Percentiles rank a stretch among this genome's conserved stretches.
These are phyloP conservation scores for Eupleurogrammus muticus DNA, from an alignment of 2,797 vertebrate genomes.

Conservation along the genomic window DNA sequence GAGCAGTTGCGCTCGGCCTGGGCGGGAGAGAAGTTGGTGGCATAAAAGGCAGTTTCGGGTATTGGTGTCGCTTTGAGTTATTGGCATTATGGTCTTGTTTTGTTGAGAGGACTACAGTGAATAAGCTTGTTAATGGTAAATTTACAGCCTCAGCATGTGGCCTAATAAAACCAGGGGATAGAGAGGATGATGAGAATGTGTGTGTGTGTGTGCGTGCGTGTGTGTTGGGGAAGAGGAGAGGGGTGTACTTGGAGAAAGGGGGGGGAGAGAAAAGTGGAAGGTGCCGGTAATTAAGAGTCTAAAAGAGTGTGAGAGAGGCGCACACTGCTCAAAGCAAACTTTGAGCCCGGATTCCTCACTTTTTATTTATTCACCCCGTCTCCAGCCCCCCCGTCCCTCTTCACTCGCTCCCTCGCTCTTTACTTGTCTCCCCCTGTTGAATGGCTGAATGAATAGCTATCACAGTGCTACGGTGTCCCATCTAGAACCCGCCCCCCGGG, in stretches of 20 bases:
- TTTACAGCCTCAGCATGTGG: slow-evolving; percentile 85
- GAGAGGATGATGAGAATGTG: slow-evolving; percentile 75
- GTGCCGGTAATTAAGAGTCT: slow-evolving; percentile 79
- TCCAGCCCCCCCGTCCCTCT: slow-evolving; percentile 46
- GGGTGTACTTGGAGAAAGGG: slow-evolving; percentile 49
- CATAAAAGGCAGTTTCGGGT: slow-evolving; percentile 73
- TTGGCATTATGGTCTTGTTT: slow-evolving; percentile 77
- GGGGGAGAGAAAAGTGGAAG: slow-evolving; percentile 72
- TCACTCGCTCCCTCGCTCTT: slow-evolving; percentile 62
- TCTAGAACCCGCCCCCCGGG: slow-evolving; percentile 59
- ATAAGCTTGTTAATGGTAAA: slow-evolving; percentile 83
- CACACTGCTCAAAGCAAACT: slow-evolving; percentile 81
- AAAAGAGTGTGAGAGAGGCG: slow-evolving; percentile 78
- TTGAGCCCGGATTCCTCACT: slow-evolving; percentile 76
- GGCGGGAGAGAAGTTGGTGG: slow-evolving; percentile 29
- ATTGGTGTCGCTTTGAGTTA: slow-evolving; percentile 80
- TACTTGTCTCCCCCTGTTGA: slow-evolving; percentile 70
- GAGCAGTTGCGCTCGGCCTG: slow-evolving; percentile 6
- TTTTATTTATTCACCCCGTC: slow-evolving; percentile 77
- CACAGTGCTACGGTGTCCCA: slow-evolving; percentile 79
- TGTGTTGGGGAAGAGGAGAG: slow-evolving; percentile 19
- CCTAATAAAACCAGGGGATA: slow-evolving; percentile 77
- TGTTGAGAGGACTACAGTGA: slow-evolving; percentile 78
- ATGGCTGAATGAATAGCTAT: slow-evolving; percentile 86
- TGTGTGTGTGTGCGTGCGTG: slow-evolving; percentile 48